Evolutionary conservation across 1,140 invertebrate genomes (phyloP).

Genomic region (Drosophila malerkotliana): DNA sequence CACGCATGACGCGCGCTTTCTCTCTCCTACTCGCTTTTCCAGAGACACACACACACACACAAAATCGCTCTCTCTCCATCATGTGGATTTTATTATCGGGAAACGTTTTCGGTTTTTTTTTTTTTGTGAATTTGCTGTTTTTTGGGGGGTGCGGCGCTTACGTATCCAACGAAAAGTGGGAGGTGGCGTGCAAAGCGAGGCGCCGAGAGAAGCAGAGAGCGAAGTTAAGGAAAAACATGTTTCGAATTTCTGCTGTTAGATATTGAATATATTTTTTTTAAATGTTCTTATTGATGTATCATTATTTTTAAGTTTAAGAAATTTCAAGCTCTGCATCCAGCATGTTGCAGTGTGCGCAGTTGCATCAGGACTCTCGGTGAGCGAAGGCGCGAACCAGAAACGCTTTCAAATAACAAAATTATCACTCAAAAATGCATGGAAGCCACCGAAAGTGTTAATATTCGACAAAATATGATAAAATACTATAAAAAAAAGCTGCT

Average conservation of each 20-base stretch:
- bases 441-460: too few species aligned
- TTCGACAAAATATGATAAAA: too few species aligned
- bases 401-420: too few species aligned
- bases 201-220: conserved; percentile 27
- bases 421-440: too few species aligned
- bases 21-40: conserved; percentile 27
- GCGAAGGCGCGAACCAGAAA: too few species aligned
- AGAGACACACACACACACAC: neutral
- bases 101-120: conserved; percentile 64
- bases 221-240: conserved; percentile 57
- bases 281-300: too few species aligned
- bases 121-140: conserved; percentile 49
- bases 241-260: conserved; percentile 51
- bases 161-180: conserved; percentile 62
- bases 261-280: too few species aligned
- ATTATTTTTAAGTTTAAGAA: too few species aligned
- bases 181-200: conserved; percentile 21
- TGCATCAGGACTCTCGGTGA: too few species aligned
- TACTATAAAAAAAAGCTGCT: neutral
- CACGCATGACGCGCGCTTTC: conserved; percentile 49
- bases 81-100: conserved; percentile 70
- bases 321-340: too few species aligned
- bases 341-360: too few species aligned
- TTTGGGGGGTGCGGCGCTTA: conserved; percentile 70
- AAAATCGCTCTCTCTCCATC: neutral